These are phyloP conservation scores for Tenthredo mesomela DNA, from an alignment of 2,888 invertebrate genomes.

Conservation along the genomic window DNA sequence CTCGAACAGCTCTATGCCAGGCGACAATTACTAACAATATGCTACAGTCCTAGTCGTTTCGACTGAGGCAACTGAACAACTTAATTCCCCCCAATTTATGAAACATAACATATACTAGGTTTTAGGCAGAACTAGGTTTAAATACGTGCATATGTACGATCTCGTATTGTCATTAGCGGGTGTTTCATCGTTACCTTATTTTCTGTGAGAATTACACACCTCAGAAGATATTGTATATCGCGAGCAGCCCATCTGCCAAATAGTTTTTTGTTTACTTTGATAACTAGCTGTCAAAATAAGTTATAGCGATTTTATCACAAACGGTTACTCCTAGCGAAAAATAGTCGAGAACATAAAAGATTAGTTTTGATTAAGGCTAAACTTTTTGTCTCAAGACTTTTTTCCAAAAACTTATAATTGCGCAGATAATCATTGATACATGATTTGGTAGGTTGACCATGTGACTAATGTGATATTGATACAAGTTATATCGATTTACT, in stretches of 20 bases:
- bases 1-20: not conserved
- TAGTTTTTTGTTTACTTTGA: not conserved
- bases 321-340: not conserved
- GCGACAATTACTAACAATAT: conserved; percentile 21
- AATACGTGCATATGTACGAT: not conserved
- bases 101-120: not conserved
- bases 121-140: not conserved
- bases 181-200: not conserved
- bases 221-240: not conserved
- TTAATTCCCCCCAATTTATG: conserved; percentile 39
- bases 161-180: not conserved
- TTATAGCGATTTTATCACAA: not conserved
- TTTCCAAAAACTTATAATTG: not conserved
- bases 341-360: not conserved
- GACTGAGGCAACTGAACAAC: not conserved
- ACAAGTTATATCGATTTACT: not conserved
- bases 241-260: not conserved
- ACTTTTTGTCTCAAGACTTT: not conserved
- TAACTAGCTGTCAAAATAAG: not conserved
- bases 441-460: no score
- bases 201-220: conserved; percentile 9
- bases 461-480: no score
- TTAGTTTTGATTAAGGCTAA: not conserved
- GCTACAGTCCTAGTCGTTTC: not conserved
- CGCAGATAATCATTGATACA: not conserved